Evolutionary conservation across 2,113 vertebrate genomes (phyloP).

Genomic region (Cairina moschata): DNA sequence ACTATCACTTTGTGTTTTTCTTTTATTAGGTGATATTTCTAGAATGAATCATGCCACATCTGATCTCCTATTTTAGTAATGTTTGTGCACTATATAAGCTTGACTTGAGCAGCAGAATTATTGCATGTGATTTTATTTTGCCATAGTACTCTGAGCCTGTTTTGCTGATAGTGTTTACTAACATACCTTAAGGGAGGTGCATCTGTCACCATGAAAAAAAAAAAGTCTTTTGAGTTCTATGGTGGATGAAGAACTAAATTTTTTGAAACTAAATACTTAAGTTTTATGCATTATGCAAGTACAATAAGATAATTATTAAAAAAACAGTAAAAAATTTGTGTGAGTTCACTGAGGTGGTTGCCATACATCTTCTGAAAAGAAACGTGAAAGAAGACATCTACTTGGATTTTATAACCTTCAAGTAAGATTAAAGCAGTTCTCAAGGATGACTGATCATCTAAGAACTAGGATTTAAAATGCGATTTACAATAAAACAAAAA

Average conservation of each 20-base stretch:
- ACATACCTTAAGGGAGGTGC: background rate
- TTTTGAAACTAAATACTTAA: background rate
- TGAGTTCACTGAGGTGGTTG: background rate
- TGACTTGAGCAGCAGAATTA: slow-evolving; percentile 4
- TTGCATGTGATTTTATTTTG: background rate
- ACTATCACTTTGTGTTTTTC: background rate
- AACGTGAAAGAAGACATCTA: background rate
- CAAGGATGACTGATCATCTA: background rate
- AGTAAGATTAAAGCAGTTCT: background rate
- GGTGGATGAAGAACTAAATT: background rate
- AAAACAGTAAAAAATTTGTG: background rate
- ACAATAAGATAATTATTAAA: background rate
- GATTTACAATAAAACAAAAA: background rate
- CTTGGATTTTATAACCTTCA: background rate
- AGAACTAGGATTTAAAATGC: background rate
- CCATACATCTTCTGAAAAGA: background rate
- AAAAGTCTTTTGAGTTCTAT: background rate
- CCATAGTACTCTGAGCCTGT: background rate
- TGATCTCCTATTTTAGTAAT: background rate
- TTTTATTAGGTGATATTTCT: background rate
- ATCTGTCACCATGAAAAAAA: background rate
- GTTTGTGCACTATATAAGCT: background rate
- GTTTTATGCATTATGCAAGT: background rate
- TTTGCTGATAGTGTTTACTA: background rate
- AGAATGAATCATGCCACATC: slow-evolving; percentile 8